Base-by-base conservation (phyloP, 2,888 invertebrate species). In the Oligia fasciuncula region DNA sequence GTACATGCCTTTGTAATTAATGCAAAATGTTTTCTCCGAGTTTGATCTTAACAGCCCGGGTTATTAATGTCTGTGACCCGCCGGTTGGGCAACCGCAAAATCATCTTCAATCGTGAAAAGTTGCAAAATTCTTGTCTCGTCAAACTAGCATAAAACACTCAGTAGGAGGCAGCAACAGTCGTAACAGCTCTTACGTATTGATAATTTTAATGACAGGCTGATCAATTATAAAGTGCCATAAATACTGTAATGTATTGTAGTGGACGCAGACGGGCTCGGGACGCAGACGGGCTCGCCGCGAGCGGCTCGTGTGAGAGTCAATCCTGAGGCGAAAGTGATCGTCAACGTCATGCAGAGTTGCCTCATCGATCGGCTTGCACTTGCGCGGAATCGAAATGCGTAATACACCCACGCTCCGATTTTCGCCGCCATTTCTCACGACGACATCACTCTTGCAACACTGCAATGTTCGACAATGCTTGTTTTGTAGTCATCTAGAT, bases 391-490 rank as follows among this genome's bases (percentile, higher is more conserved):
- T 95, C 81, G 81, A 90, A 91, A 93, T 93, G 93, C 93, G 94
- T 94, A 95, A 95, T 93, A 93, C 93, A 95, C 96, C 95, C 96
- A 96, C 96, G 96, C 92, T 96, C 96, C 89, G 94, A 94, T 96
- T 96, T 95, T 94, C 91, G 92, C 91, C 80, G 88, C 83, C 89
- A 93, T 93, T 96, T 95, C 95, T 95, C 95, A 96, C 95, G 94
- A 93, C 93, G 90, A 93, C 93, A 94, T 95, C 93, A 93, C 88
- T 89, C 90, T 92, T 90, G 90, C 90, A 92, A 93, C 90, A 93
- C 92, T 93, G 92, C 93, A 92, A 88, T 85, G 90, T 90, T 93
- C 91, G 89, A 93, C 91, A 93, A 93, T 92, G 90, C 89, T 91
- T 91, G 91, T 93, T 93, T 93, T 93, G 91, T 89, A 91, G 90